A percentile compares a stretch with the other conserved stretches of the same genome.
Evolutionary conservation across 2,113 vertebrate species (phyloP).

Genomic region (Sebastes schlegelii): DNA sequence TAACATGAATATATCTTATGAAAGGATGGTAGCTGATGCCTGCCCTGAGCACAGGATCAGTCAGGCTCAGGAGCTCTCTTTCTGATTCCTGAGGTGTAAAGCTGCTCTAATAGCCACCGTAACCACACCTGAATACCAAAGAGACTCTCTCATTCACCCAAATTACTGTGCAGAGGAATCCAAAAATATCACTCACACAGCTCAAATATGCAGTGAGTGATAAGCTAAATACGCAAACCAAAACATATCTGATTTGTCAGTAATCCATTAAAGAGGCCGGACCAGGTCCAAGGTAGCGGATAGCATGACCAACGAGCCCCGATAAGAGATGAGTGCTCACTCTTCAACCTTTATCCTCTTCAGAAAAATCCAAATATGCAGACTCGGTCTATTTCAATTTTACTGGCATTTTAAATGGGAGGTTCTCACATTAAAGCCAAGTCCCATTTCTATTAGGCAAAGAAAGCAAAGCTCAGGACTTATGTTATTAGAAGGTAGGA

Average conservation of each 20-base stretch:
- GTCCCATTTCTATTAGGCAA: slow-evolving; percentile 31
- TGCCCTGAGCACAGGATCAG: slow-evolving; percentile 62
- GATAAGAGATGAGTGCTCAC: slow-evolving; percentile 45
- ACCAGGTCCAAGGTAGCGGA: slow-evolving; percentile 44
- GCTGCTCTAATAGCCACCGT: slow-evolving; percentile 59
- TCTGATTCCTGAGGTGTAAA: slow-evolving; percentile 70
- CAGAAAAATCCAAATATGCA: slow-evolving; percentile 51
- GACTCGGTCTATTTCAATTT: slow-evolving; percentile 22
- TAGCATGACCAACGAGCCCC: slow-evolving; percentile 52
- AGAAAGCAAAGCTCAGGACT: slow-evolving; percentile 41
- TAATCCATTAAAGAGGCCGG: slow-evolving; percentile 58
- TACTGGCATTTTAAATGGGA: slow-evolving; percentile 30
- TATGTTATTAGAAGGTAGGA: slow-evolving; percentile 7
- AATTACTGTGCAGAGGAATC: slow-evolving; percentile 51
- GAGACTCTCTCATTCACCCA: slow-evolving; percentile 61
- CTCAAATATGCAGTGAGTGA: slow-evolving; percentile 55
- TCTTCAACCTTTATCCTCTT: slow-evolving; percentile 33
- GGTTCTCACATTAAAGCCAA: slow-evolving; percentile 4
- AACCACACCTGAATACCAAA: slow-evolving; percentile 71
- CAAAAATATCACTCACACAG: slow-evolving; percentile 42
- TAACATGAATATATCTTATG: slow-evolving; percentile 60
- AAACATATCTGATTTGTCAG: slow-evolving; percentile 61
- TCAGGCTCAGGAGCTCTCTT: slow-evolving; percentile 49
- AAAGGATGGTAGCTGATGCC: slow-evolving; percentile 46
- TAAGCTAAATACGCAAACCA: slow-evolving; percentile 49